phyloP scores from a whole-genome alignment of 2,797 vertebrate species.

The Anguilla obscura region DNA sequence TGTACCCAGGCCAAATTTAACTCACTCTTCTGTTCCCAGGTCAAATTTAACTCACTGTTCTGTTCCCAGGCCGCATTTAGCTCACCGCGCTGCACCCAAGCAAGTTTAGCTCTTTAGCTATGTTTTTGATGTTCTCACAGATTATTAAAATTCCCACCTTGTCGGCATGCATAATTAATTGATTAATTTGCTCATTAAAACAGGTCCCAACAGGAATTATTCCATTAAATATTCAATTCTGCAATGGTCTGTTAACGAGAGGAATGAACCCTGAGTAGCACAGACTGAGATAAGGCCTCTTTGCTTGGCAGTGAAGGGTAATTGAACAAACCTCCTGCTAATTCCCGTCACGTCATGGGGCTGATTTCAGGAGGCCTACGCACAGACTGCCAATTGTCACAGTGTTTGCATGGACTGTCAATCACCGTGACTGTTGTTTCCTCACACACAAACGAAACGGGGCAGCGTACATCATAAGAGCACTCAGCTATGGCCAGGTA shows the following conservation, averaged over 20 bases:
- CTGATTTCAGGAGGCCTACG: background rate
- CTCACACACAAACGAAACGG: background rate
- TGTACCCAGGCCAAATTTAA: background rate
- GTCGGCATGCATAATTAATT: constrained; percentile 64
- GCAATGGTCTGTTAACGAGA: constrained; percentile 50
- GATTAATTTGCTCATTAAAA: constrained; percentile 72
- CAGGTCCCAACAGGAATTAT: constrained; percentile 69
- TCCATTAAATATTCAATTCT: constrained; percentile 67
- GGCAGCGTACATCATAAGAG: background rate
- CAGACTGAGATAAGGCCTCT: background rate
- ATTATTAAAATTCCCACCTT: constrained; percentile 18
- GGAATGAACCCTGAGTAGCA: constrained; percentile 41
- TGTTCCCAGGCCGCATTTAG: background rate
- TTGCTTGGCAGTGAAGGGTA: background rate
- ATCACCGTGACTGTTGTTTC: background rate
- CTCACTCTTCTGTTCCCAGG: background rate
- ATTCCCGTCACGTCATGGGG: constrained; percentile 6
- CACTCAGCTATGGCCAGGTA: background rate
- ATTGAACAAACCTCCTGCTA: constrained; percentile 2
- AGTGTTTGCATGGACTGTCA: background rate
- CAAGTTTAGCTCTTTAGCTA: background rate
- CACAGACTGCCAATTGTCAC: background rate
- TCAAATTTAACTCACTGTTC: background rate
- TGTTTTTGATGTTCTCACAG: background rate
- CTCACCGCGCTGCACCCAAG: background rate